Evolutionary conservation across 2,113 vertebrate genomes (phyloP).

Genomic region (Rana temporaria): DNA sequence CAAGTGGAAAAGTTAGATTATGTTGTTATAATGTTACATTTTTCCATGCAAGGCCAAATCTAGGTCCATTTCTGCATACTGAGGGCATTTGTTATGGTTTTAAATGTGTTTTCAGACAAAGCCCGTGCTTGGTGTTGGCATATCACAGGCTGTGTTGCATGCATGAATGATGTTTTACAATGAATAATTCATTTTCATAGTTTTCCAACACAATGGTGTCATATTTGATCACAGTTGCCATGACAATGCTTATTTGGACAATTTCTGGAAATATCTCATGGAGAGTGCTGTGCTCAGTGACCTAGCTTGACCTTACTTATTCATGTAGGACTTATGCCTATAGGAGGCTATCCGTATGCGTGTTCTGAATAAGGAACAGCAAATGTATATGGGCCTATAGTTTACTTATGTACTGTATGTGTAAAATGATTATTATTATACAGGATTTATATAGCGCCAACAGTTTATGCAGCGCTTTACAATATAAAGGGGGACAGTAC

Average conservation of each 20-base stretch:
- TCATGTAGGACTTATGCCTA: not conserved
- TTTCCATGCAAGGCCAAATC: not conserved
- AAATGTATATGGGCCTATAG: too few relatives aligned
- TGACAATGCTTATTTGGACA: slow-evolving; percentile 43
- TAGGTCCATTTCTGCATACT: slow-evolving; percentile 10
- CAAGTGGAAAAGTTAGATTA: too few relatives aligned
- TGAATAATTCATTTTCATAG: slow-evolving; percentile 41
- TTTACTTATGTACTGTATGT: too few relatives aligned
- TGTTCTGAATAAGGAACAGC: too few relatives aligned
- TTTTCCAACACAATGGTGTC: slow-evolving; percentile 28
- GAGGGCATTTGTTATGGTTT: not conserved
- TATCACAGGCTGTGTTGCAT: slow-evolving; percentile 31
- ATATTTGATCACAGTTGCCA: slow-evolving; percentile 44
- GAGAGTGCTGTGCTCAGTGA: not conserved
- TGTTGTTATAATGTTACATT: too few relatives aligned
- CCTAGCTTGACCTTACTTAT: not conserved
- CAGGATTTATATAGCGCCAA: too few relatives aligned
- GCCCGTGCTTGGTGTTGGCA: not conserved
- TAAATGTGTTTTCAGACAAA: slow-evolving; percentile 19
- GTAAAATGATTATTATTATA: too few relatives aligned
- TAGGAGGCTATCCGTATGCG: not conserved
- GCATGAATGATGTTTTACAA: slow-evolving; percentile 44
- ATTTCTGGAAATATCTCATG: slow-evolving; percentile 19
- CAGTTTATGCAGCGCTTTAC: too few relatives aligned
- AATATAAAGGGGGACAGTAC: too few relatives aligned